Evolutionary conservation across 2,797 vertebrate species (phyloP).

Genomic region (Anguilla megastoma): DNA sequence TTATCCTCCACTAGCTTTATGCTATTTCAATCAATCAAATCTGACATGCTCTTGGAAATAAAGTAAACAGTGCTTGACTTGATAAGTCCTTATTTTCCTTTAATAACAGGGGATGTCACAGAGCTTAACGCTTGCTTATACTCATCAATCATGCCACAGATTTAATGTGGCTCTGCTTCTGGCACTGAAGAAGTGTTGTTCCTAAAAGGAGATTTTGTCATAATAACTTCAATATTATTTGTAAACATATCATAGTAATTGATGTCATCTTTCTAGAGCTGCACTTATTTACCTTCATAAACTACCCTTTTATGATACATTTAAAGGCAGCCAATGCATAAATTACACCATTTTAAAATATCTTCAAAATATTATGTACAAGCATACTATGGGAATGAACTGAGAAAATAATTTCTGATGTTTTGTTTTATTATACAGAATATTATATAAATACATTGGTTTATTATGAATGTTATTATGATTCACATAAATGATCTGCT

Average conservation of each 20-base stretch:
- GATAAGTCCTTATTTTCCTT: slow-evolving; percentile 32
- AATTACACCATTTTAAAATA: background rate
- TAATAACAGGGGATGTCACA: slow-evolving; percentile 20
- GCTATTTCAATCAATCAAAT: slow-evolving; percentile 73
- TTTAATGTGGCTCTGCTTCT: slow-evolving; percentile 27
- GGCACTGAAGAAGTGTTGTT: background rate
- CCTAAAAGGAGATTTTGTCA: background rate
- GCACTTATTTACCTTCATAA: background rate
- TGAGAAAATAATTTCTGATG: background rate
- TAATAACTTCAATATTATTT: background rate
- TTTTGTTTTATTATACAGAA: background rate
- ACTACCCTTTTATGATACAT: background rate
- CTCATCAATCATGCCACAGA: background rate
- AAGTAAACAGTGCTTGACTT: slow-evolving; percentile 61
- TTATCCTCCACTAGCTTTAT: slow-evolving; percentile 61
- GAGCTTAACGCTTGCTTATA: slow-evolving; percentile 15
- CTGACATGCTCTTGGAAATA: slow-evolving; percentile 70
- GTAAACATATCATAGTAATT: background rate
- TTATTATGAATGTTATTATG: background rate
- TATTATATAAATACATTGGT: background rate
- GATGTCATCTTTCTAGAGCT: background rate
- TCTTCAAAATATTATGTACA: background rate
- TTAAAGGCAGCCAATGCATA: background rate
- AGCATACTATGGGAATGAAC: background rate
- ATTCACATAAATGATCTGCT: background rate